Conservation (phyloP, 2,797 vertebrate genomes). For the Heteromormyrus szaboi region DNA sequence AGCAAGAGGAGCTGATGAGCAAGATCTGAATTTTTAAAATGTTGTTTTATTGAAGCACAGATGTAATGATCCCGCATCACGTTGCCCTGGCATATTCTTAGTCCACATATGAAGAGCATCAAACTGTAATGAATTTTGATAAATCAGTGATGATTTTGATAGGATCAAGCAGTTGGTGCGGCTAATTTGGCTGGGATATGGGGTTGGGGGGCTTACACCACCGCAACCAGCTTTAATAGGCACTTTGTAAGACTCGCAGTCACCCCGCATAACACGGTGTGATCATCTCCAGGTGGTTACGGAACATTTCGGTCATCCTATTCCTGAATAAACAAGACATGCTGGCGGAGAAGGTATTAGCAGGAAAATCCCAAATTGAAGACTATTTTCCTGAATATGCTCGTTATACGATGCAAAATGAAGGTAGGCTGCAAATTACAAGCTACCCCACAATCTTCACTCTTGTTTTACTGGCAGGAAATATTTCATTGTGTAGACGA, state of each 20-base stretch:
- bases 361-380: conserved; percentile 96
- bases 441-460: not conserved
- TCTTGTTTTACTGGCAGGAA: not conserved
- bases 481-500: no score
- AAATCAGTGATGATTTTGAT: not conserved
- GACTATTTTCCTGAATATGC: conserved; percentile 93
- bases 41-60: not conserved
- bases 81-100: not conserved
- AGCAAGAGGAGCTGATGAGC: not conserved
- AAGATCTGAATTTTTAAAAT: not conserved
- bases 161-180: not conserved
- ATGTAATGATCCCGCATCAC: not conserved
- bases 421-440: conserved; percentile 59
- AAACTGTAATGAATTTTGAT: not conserved
- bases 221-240: not conserved
- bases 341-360: conserved; percentile 92
- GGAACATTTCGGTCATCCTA: conserved; percentile 93
- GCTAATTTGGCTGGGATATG: not conserved
- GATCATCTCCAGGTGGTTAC: conserved; percentile 75
- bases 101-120: not conserved
- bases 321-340: conserved; percentile 98
- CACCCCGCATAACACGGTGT: not conserved
- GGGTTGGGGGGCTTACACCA: not conserved
- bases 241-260: not conserved
- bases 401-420: conserved; percentile 81